These are phyloP conservation scores for Temnothorax nylanderi DNA, from an alignment of 1,140 invertebrate species.

Conservation along the genomic window DNA sequence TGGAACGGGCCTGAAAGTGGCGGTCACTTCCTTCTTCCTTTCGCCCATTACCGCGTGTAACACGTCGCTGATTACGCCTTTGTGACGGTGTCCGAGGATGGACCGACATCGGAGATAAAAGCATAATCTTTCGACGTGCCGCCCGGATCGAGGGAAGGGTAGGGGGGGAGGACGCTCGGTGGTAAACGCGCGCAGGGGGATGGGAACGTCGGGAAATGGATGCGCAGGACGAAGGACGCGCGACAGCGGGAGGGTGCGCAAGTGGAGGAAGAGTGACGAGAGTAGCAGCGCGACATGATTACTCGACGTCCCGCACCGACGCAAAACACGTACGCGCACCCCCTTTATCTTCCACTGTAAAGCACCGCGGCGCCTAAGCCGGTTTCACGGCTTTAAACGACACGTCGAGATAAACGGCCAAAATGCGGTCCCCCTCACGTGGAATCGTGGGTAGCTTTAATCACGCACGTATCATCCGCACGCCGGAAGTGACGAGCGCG, in stretches of 20 bases:
- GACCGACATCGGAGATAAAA: background rate
- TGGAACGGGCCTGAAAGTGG: conserved; percentile 67
- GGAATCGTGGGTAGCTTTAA: conserved; percentile 60
- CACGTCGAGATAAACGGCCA: conserved; percentile 65
- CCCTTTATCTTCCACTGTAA: conserved; percentile 64
- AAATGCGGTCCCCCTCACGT: conserved; percentile 31
- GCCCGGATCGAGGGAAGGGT: background rate
- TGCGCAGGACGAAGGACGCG: conserved; percentile 7
- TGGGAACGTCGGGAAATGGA: conserved; percentile 34
- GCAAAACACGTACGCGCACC: conserved; percentile 60
- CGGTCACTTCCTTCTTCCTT: conserved; percentile 39
- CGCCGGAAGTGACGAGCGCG: background rate
- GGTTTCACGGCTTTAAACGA: conserved; percentile 69
- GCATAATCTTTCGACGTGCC: conserved; percentile 39
- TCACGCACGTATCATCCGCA: conserved; percentile 39
- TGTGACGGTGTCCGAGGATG: conserved; percentile 13
- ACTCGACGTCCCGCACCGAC: conserved; percentile 54
- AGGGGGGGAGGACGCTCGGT: background rate
- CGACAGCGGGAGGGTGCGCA: background rate
- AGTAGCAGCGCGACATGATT: conserved; percentile 63
- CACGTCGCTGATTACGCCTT: conserved; percentile 62
- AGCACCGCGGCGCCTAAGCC: conserved; percentile 62
- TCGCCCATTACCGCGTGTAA: conserved; percentile 48
- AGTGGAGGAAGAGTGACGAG: conserved; percentile 48
- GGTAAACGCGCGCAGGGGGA: background rate